Evolutionary conservation across 2,797 vertebrate species (phyloP).

Genomic region (Microctenopoma steveboyesi): DNA sequence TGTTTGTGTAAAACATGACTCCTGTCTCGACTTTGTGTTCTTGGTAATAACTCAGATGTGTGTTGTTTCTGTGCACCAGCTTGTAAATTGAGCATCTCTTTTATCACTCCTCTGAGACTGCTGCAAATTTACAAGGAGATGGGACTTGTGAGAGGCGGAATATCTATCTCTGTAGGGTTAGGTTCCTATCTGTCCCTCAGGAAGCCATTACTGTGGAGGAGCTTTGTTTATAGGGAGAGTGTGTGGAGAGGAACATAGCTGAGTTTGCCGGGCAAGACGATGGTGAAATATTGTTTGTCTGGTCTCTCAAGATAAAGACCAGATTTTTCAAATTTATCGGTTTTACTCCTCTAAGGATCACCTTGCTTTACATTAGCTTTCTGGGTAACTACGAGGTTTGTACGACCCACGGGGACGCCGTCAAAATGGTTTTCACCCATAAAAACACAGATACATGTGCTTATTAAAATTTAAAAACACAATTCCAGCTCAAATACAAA

Average conservation of each 20-base stretch:
- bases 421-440: no score
- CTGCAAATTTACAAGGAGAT: constrained; percentile 70
- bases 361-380: constrained; percentile 30
- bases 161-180: constrained; percentile 51
- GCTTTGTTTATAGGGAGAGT: constrained; percentile 60
- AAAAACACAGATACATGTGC: no score
- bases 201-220: constrained; percentile 69
- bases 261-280: constrained; percentile 20
- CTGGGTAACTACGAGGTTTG: constrained; percentile 12
- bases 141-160: constrained; percentile 58
- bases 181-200: constrained; percentile 68
- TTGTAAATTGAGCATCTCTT: constrained; percentile 73
- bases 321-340: constrained; percentile 41
- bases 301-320: constrained; percentile 59
- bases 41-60: constrained; percentile 56
- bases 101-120: constrained; percentile 65
- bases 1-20: constrained; percentile 42
- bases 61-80: constrained; percentile 47
- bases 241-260: constrained; percentile 24
- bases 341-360: constrained; percentile 35
- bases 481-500: no score
- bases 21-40: constrained; percentile 35
- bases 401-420: no score
- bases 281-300: constrained; percentile 47
- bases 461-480: no score